Evolutionary conservation across 2,113 vertebrate genomes (phyloP).

Genomic region (Xiphophorus couchianus): DNA sequence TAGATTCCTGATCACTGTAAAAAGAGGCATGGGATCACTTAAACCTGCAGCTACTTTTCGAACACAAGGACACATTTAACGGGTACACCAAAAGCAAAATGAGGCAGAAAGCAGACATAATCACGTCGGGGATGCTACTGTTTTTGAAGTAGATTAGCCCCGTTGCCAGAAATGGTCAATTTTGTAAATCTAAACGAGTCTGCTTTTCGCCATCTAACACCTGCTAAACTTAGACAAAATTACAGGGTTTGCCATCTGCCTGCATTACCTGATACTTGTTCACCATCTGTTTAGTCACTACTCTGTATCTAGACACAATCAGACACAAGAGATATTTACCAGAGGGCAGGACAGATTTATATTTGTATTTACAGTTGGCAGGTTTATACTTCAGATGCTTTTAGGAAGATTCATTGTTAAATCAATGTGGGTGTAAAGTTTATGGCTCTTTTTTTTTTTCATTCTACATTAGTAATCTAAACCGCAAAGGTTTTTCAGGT

Average conservation of each 20-base stretch:
- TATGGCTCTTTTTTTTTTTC: not conserved
- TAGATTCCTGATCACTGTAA: not conserved
- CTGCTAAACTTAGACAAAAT: not conserved
- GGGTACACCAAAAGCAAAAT: too few species aligned
- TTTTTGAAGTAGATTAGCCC: not conserved
- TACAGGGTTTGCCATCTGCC: not conserved
- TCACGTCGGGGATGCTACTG: too few species aligned
- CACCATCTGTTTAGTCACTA: not conserved
- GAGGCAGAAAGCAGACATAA: too few species aligned
- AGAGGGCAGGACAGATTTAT: not conserved
- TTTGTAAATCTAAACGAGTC: not conserved
- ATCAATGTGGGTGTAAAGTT: not conserved
- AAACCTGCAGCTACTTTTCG: not conserved
- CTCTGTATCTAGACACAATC: not conserved
- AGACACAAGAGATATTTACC: not conserved
- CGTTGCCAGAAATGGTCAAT: not conserved
- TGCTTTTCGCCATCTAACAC: not conserved
- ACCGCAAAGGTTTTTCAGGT: not conserved
- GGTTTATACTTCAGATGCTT: not conserved
- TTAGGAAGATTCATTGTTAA: too few species aligned
- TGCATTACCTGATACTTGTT: not conserved
- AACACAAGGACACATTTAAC: not conserved
- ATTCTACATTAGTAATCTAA: not conserved
- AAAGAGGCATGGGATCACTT: not conserved
- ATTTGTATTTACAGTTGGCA: not conserved